Evolutionary conservation across 2,888 invertebrate genomes (phyloP).

Genomic region (Drosophila ezoana): DNA sequence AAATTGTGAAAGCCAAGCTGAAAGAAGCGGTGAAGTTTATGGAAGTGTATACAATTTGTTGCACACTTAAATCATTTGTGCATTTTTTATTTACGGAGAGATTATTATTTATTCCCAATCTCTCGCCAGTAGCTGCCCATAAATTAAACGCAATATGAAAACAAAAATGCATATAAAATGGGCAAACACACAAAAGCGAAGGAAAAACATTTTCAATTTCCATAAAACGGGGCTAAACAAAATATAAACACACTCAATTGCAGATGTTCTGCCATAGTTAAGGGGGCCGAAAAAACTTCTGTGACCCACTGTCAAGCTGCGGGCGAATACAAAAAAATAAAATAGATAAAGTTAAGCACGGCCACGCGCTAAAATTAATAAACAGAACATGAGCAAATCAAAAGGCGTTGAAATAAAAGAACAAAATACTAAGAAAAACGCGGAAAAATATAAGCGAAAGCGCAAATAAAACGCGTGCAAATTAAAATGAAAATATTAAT

Average conservation of each 20-base stretch:
- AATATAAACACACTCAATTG: constrained; percentile 20
- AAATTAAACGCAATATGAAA: constrained; percentile 32
- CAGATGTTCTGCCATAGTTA: background rate
- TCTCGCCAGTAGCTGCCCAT: constrained; percentile 22
- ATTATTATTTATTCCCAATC: constrained; percentile 26
- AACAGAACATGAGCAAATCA: constrained; percentile 51
- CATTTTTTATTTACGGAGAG: background rate
- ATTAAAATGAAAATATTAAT: constrained; percentile 76
- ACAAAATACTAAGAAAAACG: constrained; percentile 10
- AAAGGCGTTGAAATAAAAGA: constrained; percentile 38
- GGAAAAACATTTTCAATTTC: constrained; percentile 27
- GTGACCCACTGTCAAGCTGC: constrained; percentile 52
- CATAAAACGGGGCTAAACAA: constrained; percentile 25
- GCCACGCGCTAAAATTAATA: constrained; percentile 52
- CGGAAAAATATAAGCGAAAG: constrained; percentile 17
- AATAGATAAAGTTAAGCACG: constrained; percentile 25
- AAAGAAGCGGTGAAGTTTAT: background rate
- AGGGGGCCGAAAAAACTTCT: constrained; percentile 28
- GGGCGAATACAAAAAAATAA: background rate
- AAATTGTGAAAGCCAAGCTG: background rate
- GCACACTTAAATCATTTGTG: constrained; percentile 21
- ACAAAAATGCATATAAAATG: constrained; percentile 17
- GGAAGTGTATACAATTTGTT: constrained; percentile 1
- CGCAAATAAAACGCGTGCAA: constrained; percentile 64
- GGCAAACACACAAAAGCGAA: constrained; percentile 4